These are phyloP conservation scores for Bradypodion pumilum DNA, from an alignment of 2,797 vertebrate species.

Conservation along the genomic window DNA sequence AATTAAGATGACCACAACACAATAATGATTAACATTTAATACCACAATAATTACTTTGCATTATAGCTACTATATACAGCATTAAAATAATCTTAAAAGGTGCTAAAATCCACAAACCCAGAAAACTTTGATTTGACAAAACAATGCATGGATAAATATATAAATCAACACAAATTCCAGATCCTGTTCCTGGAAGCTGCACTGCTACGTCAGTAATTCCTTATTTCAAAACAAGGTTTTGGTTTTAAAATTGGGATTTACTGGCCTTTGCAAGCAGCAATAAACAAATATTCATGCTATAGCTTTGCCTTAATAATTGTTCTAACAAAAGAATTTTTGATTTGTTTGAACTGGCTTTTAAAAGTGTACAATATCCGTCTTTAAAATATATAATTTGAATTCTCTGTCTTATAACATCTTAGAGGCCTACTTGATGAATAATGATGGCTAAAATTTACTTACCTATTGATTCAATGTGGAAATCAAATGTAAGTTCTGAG, in stretches of 20 bases:
- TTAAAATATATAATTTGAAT: not conserved
- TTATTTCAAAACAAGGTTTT: not conserved
- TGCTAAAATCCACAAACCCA: not conserved
- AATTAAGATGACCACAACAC: too few relatives aligned
- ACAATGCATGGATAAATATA: not conserved
- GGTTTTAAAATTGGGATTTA: not conserved
- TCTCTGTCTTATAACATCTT: not conserved
- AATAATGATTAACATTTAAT: not conserved
- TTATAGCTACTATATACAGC: not conserved
- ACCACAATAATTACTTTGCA: too few relatives aligned
- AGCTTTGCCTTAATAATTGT: not conserved
- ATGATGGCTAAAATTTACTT: conserved; percentile 51
- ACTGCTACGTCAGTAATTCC: not conserved
- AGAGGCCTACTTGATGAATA: not conserved
- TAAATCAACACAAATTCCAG: not conserved
- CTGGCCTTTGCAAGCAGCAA: not conserved
- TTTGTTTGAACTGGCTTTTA: not conserved
- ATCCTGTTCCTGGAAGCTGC: not conserved
- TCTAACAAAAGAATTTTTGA: not conserved
- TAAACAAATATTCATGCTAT: not conserved
- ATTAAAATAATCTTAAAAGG: not conserved
- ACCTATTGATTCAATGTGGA: conserved; percentile 94
- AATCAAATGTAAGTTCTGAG: conserved; percentile 93
- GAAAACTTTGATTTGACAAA: not conserved
- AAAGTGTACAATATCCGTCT: not conserved